Evolutionary conservation across 2,113 vertebrate species (phyloP), one percentile per base, ranked within the genome.

Genomic region (Podarcis muralis): DNA sequence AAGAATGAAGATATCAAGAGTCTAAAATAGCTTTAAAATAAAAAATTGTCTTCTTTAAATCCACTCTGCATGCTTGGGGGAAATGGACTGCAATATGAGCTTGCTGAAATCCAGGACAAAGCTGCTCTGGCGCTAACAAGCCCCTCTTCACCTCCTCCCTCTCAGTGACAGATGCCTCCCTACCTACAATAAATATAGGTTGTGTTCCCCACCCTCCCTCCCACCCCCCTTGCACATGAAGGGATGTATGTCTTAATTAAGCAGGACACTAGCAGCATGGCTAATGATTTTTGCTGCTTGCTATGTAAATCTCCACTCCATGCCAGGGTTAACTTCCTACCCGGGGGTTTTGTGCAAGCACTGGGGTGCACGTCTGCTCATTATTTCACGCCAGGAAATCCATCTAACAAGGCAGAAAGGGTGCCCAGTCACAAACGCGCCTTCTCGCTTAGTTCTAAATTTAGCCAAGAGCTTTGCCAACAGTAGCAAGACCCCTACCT

Each of bases 1-100:
- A 90, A 95, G 93, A 92, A 35, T 27, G 8, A 74, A 89, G 6
- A 92, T 91, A 93, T 93, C 48, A 40, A 90, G 93, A 94, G 89
- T 92, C 93, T 94, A 95, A 95, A 96, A 94, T 91, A 93, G 94
- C 93, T 96, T 95, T 82, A 95, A 93, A 95, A 95, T 95, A 95
- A 93, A 48, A 53, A 94, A 94, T 93, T 93, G 93, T 93, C 94
- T 91, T 93, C 92, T 95, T 93, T 90, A 95, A 95, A 94, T 94
- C 94, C 93, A 93, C 90, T 95, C 84, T 94, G 91, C 89, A 93
- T 89, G 93, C 81, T 92, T 88, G 81, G 57, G 88, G 75, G 88
- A 89, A 22, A 65, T 93, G 83, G 93, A 91, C 92, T 90, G 92
- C 95, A 92, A 91, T 90, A 91, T 87, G 11, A 86, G 93, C 92